A percentile compares a stretch with the other conserved stretches of the same genome.
Evolutionary conservation across 1,140 invertebrate genomes (phyloP).

Genomic region (Neodiprion pinetum): DNA sequence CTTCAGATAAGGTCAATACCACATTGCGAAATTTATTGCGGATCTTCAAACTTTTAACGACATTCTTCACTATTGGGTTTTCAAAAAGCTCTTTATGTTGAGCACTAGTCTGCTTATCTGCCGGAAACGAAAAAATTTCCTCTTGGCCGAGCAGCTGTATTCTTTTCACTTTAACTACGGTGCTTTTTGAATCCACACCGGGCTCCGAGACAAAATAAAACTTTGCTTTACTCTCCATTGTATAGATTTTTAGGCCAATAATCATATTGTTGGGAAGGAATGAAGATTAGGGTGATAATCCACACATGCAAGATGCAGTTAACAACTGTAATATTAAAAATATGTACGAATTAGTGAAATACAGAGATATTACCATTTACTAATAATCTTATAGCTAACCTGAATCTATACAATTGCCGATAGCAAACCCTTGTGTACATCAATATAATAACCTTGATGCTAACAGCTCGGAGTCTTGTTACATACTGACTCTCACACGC

Average conservation of each 20-base stretch:
- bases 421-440: no score
- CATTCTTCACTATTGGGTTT: neutral
- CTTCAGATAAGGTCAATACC: neutral
- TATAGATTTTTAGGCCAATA: neutral
- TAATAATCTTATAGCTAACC: no score
- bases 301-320: no score
- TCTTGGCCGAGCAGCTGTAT: neutral
- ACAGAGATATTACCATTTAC: no score
- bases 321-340: no score
- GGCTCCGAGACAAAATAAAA: constrained; percentile 28
- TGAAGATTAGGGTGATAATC: no score
- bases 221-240: constrained; percentile 23
- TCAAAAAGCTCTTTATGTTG: neutral
- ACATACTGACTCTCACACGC: no score
- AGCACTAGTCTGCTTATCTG: neutral
- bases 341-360: no score
- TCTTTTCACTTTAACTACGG: neutral
- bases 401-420: no score
- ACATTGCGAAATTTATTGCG: constrained; percentile 18
- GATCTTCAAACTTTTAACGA: neutral
- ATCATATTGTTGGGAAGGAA: no score
- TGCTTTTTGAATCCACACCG: neutral
- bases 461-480: no score
- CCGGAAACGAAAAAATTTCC: constrained; percentile 12
- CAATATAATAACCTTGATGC: no score